Percentiles rank a stretch among this genome's conserved stretches.
phyloP scores from a whole-genome alignment of 2,797 vertebrate genomes.

The Poliocrania exsul region DNA sequence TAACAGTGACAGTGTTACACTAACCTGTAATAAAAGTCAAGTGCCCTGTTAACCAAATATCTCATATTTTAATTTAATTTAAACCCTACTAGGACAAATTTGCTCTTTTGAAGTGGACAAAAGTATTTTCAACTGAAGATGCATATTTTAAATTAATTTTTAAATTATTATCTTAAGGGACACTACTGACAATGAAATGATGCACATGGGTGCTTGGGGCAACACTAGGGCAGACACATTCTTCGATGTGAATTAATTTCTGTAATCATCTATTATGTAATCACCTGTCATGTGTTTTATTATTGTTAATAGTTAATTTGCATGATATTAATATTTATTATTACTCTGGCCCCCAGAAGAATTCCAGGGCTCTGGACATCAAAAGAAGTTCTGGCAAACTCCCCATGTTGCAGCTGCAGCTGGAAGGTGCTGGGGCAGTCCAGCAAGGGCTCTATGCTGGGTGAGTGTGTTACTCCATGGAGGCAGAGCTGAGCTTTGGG shows the following conservation, averaged over 20 bases:
- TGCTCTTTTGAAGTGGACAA: neutral
- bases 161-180: neutral
- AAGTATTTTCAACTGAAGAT: neutral
- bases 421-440: fast-evolving
- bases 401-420: neutral
- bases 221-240: neutral
- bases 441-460: fast-evolving
- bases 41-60: slow-evolving; percentile 9
- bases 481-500: neutral
- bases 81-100: neutral
- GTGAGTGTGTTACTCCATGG: fast-evolving
- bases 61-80: neutral
- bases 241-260: neutral
- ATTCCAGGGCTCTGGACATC: neutral
- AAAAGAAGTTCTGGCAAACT: neutral
- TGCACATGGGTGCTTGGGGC: fast-evolving
- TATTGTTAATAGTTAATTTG: neutral
- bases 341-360: neutral
- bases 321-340: neutral
- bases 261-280: neutral
- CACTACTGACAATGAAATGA: neutral
- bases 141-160: neutral
- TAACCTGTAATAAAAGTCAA: neutral
- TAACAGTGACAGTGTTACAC: neutral
- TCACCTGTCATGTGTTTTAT: neutral